Evolutionary conservation across 1,140 invertebrate species (phyloP), one percentile per base, ranked within the genome.

Genomic region (Caenorhabditis tropicalis): DNA sequence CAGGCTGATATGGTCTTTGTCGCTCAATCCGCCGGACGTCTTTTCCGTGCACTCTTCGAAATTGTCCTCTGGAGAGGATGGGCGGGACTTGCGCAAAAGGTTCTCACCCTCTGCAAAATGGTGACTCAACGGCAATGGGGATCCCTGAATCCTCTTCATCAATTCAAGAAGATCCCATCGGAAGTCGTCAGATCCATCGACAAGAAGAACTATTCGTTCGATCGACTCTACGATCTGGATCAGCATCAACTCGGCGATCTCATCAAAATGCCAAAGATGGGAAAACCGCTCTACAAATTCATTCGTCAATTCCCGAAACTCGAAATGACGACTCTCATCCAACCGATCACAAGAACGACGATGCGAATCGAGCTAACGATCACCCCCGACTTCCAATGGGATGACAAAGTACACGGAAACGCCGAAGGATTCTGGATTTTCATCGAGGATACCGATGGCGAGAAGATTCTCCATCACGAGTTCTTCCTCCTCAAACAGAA

Each of bases 1-100:
- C 98, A 99, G 95, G 95, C 96, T 0, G 98, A 99, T 92, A 99
- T 99, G 98, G 96, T 99, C 0, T 99, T 96, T 90, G 96, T 99
- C 0, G 99, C 98, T 0, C 98, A 99, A 92, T 98, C 96, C 6
- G 98, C 98, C 0, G 95, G 95, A 4, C 93, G 98, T 81, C 92
- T 99, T 6, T 95, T 99, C 93, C 92, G 98, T 88, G 98, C 98
- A 0, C 97, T 99, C 80, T 99, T 95, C 92, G 98, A 99, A 93
- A 99, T 99, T 88, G 93, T 95, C 12, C 90, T 95, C 19, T 94
- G 94, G 88, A 92, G 95, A 88, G 97, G 97, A 24, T 99, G 98
- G 98, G 98, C 98, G 0, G 96, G 98, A 89, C 91, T 99, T 36
- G 96, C 97, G 48, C 83, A 87, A 91, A 99, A 99, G 92, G 95